Percentiles rank a stretch among this genome's conserved stretches.
Conservation (phyloP, 2,888 invertebrate genomes). For the Dexiosoma caninum region DNA sequence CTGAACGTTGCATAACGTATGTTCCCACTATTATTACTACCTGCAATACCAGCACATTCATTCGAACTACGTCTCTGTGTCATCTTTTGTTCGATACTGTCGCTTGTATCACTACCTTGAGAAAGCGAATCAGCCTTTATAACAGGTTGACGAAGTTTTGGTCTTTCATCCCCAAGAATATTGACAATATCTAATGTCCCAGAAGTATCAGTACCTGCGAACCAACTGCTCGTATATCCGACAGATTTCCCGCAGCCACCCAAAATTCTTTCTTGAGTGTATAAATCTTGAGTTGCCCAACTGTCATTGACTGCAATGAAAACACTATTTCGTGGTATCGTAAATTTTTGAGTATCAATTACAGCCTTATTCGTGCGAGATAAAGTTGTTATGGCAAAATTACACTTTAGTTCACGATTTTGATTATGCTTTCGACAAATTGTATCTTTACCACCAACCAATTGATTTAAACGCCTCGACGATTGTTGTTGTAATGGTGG, state of each 20-base stretch:
- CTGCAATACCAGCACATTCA: conserved; percentile 48
- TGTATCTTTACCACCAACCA: conserved; percentile 59
- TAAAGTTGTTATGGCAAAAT: conserved; percentile 77
- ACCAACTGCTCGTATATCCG: conserved; percentile 32
- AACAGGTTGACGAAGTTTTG: conserved; percentile 51
- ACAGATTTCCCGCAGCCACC: conserved; percentile 45
- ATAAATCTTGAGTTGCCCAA: conserved; percentile 78
- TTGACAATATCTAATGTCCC: conserved; percentile 33
- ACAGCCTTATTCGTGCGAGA: conserved; percentile 69
- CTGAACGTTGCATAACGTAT: conserved; percentile 62
- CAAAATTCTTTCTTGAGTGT: conserved; percentile 43
- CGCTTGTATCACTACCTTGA: conserved; percentile 62
- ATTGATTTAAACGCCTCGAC: conserved; percentile 59
- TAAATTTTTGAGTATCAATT: conserved; percentile 67
- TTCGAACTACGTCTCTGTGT: conserved; percentile 59
- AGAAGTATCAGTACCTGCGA: conserved; percentile 45
- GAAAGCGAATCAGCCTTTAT: conserved; percentile 61
- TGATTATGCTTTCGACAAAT: conserved; percentile 60
- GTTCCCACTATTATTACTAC: conserved; percentile 42
- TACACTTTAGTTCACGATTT: conserved; percentile 65
- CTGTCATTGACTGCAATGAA: conserved; percentile 82
- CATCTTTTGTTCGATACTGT: conserved; percentile 65
- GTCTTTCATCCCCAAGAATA: conserved; percentile 38
- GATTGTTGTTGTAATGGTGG: conserved; percentile 58
- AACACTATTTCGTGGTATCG: conserved; percentile 79